A percentile compares a stretch with the other conserved stretches of the same genome.
These are phyloP conservation scores for Acanthosepion esculentum DNA, from an alignment of 2,888 invertebrate species.

Conservation along the genomic window DNA sequence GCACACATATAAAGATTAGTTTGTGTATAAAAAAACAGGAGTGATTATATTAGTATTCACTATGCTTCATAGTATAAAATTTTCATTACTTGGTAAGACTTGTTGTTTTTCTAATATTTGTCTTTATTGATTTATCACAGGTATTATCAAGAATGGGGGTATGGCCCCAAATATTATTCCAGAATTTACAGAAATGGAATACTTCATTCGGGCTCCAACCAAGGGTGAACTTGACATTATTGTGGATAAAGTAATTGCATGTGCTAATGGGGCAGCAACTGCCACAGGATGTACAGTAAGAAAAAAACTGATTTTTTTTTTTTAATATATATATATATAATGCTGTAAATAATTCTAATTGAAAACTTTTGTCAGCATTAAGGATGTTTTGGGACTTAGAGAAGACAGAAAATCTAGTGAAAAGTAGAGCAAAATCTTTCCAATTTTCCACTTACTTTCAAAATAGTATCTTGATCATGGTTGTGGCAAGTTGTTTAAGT, in stretches of 20 bases:
- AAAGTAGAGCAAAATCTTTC: too few relatives aligned
- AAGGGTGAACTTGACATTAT: constrained; percentile 61
- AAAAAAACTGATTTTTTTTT: not conserved
- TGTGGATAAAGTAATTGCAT: constrained; percentile 58
- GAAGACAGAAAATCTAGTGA: not conserved
- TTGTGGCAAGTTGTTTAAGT: too few relatives aligned
- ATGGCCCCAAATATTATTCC: constrained; percentile 67
- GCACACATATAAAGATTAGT: too few relatives aligned
- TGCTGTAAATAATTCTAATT: not conserved
- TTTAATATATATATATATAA: not conserved
- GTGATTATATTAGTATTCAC: too few relatives aligned
- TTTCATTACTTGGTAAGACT: not conserved
- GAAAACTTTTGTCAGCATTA: not conserved
- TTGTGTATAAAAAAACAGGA: too few relatives aligned
- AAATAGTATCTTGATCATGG: too few relatives aligned
- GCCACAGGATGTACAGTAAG: constrained; percentile 65
- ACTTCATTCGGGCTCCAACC: constrained; percentile 65
- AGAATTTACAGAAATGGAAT: constrained; percentile 65
- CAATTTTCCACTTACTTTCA: too few relatives aligned
- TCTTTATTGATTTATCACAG: constrained; percentile 52
- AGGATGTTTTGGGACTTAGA: not conserved
- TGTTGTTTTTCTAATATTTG: not conserved
- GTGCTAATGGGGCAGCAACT: constrained; percentile 68
- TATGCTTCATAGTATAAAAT: not conserved
- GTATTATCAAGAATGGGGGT: constrained; percentile 67